These are phyloP conservation scores for Pseudochirops cupreus DNA, from an alignment of 2,797 vertebrate genomes.

Conservation along the genomic window DNA sequence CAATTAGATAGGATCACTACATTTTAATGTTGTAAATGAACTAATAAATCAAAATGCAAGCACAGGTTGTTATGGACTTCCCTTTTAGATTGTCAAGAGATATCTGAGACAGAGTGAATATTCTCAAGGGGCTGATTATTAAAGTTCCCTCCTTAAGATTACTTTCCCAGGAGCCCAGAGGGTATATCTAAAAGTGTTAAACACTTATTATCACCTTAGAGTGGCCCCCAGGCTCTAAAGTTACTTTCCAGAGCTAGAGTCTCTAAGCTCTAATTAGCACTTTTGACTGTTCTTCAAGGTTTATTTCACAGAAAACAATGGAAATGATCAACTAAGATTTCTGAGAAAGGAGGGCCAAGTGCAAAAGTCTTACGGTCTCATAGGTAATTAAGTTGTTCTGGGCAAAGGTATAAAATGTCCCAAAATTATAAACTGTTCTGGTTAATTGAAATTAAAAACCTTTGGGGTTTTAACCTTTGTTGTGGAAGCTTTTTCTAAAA, in stretches of 20 bases:
- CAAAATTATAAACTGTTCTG: neutral
- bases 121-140: neutral
- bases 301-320: conserved; percentile 34
- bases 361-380: neutral
- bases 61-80: neutral
- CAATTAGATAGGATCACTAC: neutral
- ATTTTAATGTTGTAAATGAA: conserved; percentile 14
- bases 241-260: conserved; percentile 10
- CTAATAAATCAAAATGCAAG: neutral
- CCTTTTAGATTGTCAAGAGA: conserved; percentile 30
- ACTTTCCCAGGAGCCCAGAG: neutral
- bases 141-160: neutral
- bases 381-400: neutral
- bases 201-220: neutral
- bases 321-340: neutral
- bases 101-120: neutral
- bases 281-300: neutral
- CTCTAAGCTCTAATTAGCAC: neutral
- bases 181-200: neutral
- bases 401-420: neutral
- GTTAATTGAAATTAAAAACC: neutral
- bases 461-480: neutral
- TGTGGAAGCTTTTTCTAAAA: neutral
- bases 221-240: neutral
- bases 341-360: neutral